Conservation (phyloP, 1,140 invertebrate species). For the Lycorma delicatula region DNA sequence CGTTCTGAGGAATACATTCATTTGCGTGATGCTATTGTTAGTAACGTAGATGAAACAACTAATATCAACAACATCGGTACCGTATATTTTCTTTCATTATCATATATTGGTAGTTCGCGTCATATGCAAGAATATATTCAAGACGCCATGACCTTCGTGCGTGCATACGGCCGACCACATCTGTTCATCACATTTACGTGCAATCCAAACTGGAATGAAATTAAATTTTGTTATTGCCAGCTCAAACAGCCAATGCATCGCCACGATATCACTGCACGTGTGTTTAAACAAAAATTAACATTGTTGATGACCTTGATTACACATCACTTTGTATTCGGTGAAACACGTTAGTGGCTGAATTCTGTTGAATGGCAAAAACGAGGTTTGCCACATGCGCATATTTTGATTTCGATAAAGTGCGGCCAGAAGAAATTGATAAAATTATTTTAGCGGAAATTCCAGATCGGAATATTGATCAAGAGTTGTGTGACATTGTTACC, state of each 20-base stretch:
- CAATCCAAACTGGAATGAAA: conserved; percentile 44
- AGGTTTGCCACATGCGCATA: conserved; percentile 39
- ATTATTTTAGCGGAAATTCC: conserved; percentile 47
- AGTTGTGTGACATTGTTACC: conserved; percentile 37
- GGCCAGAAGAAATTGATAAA: conserved; percentile 36
- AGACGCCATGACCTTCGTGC: conserved; percentile 44
- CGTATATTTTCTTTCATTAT: conserved; percentile 34
- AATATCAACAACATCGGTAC: too few species aligned
- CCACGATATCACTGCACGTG: conserved; percentile 19
- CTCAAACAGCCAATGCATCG: conserved; percentile 29
- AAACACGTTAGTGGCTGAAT: conserved; percentile 37
- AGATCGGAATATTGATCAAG: conserved; percentile 37
- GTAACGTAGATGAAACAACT: conserved; percentile 15
- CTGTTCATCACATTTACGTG: conserved; percentile 40
- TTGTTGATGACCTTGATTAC: conserved; percentile 15
- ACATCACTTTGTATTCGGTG: conserved; percentile 33
- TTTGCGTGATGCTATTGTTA: conserved; percentile 33
- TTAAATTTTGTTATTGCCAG: conserved; percentile 23
- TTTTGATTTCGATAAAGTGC: conserved; percentile 39
- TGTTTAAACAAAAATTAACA: conserved; percentile 21
- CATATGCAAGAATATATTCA: conserved; percentile 42
- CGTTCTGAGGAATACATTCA: conserved; percentile 41
- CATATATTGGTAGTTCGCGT: conserved; percentile 36
- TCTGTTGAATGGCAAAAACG: conserved; percentile 44
- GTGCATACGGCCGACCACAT: conserved; percentile 37